Percentiles rank a stretch among this genome's conserved stretches.
These are phyloP conservation scores for Strongylocentrotus purpuratus DNA, from an alignment of 35 echinoderm and acorn worm species.

Conservation along the genomic window DNA sequence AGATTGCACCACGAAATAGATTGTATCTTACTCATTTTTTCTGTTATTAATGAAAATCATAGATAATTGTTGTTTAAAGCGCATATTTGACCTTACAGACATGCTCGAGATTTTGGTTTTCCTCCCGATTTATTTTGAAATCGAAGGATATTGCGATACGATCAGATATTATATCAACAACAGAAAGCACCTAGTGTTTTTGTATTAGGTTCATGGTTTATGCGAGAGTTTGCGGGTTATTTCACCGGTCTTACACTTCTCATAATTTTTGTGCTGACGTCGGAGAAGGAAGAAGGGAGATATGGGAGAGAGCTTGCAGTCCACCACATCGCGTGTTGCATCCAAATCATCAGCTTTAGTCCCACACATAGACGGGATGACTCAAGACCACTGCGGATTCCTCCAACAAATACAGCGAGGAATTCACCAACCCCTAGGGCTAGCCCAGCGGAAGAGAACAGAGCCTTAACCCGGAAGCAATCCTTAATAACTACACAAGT, in stretches of 20 bases:
- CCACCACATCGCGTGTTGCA: conserved; percentile 41
- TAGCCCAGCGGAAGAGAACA: neutral
- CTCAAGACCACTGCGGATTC: conserved; percentile 29
- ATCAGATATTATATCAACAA: neutral
- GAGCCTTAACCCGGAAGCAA: conserved; percentile 41
- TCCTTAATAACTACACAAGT: conserved; percentile 30
- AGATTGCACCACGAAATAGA: no score
- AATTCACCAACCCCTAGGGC: neutral
- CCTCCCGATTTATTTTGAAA: conserved; percentile 3
- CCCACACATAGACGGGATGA: conserved; percentile 6
- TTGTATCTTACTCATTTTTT: no score
- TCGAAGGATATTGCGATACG: conserved; percentile 5
- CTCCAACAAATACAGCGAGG: neutral
- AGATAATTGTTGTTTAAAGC: neutral
- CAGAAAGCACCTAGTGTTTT: neutral
- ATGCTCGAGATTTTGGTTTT: neutral
- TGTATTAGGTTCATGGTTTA: no score
- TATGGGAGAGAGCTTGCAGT: neutral
- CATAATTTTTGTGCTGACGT: conserved; percentile 43
- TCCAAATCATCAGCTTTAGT: neutral
- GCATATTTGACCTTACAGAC: neutral
- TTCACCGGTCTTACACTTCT: neutral
- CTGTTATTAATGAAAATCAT: no score
- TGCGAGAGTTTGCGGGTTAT: conserved; percentile 1
- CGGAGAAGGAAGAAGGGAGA: conserved; percentile 32